These are phyloP conservation scores for Acanthiza pusilla DNA, from an alignment of 2,797 vertebrate genomes.

Conservation along the genomic window DNA sequence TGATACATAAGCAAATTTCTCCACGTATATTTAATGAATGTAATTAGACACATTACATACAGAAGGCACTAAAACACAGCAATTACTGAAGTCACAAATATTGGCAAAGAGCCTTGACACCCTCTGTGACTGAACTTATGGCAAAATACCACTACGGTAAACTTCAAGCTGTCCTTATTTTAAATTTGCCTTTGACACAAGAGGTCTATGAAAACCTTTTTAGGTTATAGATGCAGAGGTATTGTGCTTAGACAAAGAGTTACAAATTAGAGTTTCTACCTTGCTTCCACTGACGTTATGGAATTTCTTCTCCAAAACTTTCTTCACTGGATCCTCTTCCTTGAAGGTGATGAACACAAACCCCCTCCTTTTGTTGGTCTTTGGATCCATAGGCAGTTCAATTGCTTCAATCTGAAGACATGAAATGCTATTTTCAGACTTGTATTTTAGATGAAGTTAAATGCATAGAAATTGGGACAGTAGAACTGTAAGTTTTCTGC, in stretches of 20 bases:
- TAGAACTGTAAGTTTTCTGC: neutral
- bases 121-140: neutral
- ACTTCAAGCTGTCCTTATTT: neutral
- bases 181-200: neutral
- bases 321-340: conserved; percentile 93
- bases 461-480: neutral
- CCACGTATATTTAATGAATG: neutral
- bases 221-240: neutral
- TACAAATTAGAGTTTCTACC: conserved; percentile 69
- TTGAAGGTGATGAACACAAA: conserved; percentile 98
- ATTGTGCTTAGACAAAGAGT: neutral
- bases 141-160: neutral
- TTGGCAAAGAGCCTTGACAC: neutral
- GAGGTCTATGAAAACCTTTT: neutral
- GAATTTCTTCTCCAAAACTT: conserved; percentile 96
- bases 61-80: neutral
- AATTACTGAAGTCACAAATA: neutral
- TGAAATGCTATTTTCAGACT: neutral
- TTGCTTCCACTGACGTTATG: conserved; percentile 93
- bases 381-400: conserved; percentile 95
- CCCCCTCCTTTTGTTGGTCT: conserved; percentile 94
- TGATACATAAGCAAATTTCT: neutral
- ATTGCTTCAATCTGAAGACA: conserved; percentile 89
- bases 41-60: neutral
- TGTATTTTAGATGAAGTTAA: neutral